These are phyloP conservation scores for Galerucella calmariensis DNA, from an alignment of 2,888 invertebrate species.

Conservation along the genomic window DNA sequence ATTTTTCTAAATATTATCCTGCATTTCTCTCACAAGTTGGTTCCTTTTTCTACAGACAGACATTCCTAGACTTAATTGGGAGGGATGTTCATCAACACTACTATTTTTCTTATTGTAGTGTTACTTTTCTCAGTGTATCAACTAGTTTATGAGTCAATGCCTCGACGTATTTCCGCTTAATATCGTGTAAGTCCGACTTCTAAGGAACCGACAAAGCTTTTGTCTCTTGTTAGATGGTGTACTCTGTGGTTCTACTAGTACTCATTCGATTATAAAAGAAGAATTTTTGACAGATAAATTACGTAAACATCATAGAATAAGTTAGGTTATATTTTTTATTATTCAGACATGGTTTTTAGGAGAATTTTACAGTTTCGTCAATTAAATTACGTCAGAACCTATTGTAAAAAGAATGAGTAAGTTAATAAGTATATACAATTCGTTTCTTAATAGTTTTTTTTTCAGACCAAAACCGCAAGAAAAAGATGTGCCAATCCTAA, in stretches of 20 bases:
- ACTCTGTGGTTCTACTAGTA: neutral
- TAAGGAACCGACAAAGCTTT: too few relatives aligned
- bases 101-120: too few relatives aligned
- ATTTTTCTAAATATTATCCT: too few relatives aligned
- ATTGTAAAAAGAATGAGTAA: slow-evolving; percentile 48
- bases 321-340: slow-evolving; percentile 31
- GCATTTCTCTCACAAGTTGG: too few relatives aligned
- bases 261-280: slow-evolving; percentile 5
- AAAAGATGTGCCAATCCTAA: slow-evolving; percentile 7
- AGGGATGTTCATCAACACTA: too few relatives aligned
- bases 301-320: slow-evolving; percentile 26
- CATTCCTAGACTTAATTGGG: too few relatives aligned
- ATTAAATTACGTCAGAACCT: slow-evolving; percentile 50
- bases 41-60: too few relatives aligned
- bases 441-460: slow-evolving; percentile 1
- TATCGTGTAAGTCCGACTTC: too few relatives aligned
- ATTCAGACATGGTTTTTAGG: slow-evolving; percentile 53
- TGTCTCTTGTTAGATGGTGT: too few relatives aligned
- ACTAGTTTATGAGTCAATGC: too few relatives aligned
- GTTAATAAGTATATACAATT: neutral
- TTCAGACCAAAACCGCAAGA: slow-evolving; percentile 16
- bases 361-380: slow-evolving; percentile 51
- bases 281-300: slow-evolving; percentile 5
- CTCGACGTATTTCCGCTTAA: too few relatives aligned
- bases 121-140: too few relatives aligned